A percentile compares a stretch with the other conserved stretches of the same genome.
Evolutionary conservation across 2,888 invertebrate species (phyloP).

Genomic region (Clostera curtula): DNA sequence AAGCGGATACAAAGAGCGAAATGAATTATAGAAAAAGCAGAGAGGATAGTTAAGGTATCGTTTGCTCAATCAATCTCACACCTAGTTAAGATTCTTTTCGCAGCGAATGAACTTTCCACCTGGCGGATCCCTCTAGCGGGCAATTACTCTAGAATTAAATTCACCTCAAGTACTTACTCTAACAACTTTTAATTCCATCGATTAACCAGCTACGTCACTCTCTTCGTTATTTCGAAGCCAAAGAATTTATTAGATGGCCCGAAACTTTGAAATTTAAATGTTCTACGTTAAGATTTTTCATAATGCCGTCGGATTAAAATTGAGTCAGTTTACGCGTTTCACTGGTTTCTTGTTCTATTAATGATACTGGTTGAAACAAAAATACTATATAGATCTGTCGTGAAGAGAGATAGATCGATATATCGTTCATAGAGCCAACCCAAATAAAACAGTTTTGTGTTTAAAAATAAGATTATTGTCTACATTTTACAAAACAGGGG

Average conservation of each 20-base stretch:
- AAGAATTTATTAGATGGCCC: slow-evolving; percentile 8
- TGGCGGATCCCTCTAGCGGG: slow-evolving; percentile 9
- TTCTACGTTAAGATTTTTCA: slow-evolving; percentile 14
- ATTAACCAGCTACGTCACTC: slow-evolving; percentile 16
- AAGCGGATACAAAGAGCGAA: too few species aligned
- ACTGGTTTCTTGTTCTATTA: slow-evolving; percentile 8
- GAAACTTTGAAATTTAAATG: slow-evolving; percentile 10
- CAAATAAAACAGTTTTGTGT: too few species aligned
- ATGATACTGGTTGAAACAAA: too few species aligned
- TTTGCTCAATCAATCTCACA: too few species aligned
- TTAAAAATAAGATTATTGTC: too few species aligned
- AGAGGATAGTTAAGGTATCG: too few species aligned
- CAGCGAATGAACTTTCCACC: slow-evolving; percentile 1
- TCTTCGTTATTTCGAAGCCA: slow-evolving; percentile 11
- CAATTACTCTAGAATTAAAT: slow-evolving; percentile 14
- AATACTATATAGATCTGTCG: too few species aligned
- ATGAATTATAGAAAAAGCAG: too few species aligned
- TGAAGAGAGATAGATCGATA: too few species aligned
- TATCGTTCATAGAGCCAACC: too few species aligned
- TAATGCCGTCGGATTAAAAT: slow-evolving; percentile 12
- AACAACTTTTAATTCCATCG: slow-evolving; percentile 22
- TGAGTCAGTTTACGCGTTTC: slow-evolving; percentile 13
- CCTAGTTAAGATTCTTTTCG: too few species aligned
- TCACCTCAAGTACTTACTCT: slow-evolving; percentile 12
- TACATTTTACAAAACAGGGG: too few species aligned